A percentile compares a stretch with the other conserved stretches of the same genome.
phyloP scores from a whole-genome alignment of 1,140 invertebrate species.

The Scaptomyza graminum region DNA sequence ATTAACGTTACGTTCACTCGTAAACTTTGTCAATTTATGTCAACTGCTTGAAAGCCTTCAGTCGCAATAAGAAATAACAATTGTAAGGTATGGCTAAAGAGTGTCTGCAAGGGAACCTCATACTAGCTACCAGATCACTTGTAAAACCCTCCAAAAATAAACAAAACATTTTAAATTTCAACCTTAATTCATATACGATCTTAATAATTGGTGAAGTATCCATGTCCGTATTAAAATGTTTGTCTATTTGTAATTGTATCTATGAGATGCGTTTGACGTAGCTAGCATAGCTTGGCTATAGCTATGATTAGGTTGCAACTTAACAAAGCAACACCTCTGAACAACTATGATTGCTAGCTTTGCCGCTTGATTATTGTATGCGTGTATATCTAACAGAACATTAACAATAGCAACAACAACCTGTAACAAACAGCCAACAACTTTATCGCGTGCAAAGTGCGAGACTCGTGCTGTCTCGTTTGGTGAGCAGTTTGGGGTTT shows the following conservation, averaged over 20 bases:
- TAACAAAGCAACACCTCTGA: slow-evolving; percentile 73
- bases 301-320: slow-evolving; percentile 57
- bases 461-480: slow-evolving; percentile 63
- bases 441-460: slow-evolving; percentile 70
- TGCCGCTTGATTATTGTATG: slow-evolving; percentile 55
- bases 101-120: too few species aligned
- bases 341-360: slow-evolving; percentile 53
- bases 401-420: slow-evolving; percentile 27
- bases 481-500: slow-evolving; percentile 33
- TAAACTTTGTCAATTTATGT: slow-evolving; percentile 76
- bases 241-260: slow-evolving; percentile 22
- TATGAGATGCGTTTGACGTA: slow-evolving; percentile 16
- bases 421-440: slow-evolving; percentile 42
- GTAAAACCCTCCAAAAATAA: too few species aligned
- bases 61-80: slow-evolving; percentile 13
- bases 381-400: slow-evolving; percentile 60
- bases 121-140: too few species aligned
- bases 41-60: slow-evolving; percentile 71
- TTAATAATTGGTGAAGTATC: too few species aligned
- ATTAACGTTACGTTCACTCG: slow-evolving; percentile 45
- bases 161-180: too few species aligned
- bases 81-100: slow-evolving; percentile 5
- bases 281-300: slow-evolving; percentile 38
- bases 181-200: too few species aligned
- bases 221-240: slow-evolving; percentile 1